A percentile compares a stretch with the other conserved stretches of the same genome.
These are phyloP conservation scores for Ostrea edulis DNA, from an alignment of 1,140 invertebrate genomes.

Conservation along the genomic window DNA sequence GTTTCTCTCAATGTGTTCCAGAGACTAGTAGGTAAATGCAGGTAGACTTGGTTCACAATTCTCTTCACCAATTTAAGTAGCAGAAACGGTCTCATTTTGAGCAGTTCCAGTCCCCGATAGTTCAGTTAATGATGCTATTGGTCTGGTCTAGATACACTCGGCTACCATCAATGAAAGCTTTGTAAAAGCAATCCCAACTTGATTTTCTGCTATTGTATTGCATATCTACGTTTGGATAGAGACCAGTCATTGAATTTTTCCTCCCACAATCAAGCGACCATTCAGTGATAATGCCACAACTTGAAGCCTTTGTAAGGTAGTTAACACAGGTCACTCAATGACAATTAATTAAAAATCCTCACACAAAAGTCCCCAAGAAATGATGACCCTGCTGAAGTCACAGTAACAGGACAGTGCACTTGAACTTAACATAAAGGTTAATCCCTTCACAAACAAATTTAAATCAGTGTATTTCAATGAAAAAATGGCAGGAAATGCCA, in stretches of 20 bases:
- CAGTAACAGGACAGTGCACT: neutral
- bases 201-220: neutral
- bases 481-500: neutral
- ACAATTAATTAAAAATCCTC: neutral
- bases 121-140: conserved; percentile 7
- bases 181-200: neutral
- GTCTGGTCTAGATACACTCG: neutral
- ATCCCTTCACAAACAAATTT: neutral
- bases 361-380: conserved; percentile 1
- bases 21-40: too few relatives aligned
- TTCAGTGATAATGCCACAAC: neutral
- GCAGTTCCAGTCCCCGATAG: neutral
- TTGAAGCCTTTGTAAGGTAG: neutral
- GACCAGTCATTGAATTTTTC: neutral
- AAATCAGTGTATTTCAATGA: neutral
- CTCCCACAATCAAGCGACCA: conserved; percentile 9
- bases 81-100: neutral
- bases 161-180: neutral
- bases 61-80: neutral
- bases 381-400: neutral
- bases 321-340: neutral
- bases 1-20: neutral
- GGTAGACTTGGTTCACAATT: too few relatives aligned
- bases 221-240: conserved; percentile 9
- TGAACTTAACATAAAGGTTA: neutral